Percentiles rank a stretch among this genome's conserved stretches.
These are phyloP conservation scores for Hypanus sabinus DNA, from an alignment of 2,113 vertebrate species.

Conservation along the genomic window DNA sequence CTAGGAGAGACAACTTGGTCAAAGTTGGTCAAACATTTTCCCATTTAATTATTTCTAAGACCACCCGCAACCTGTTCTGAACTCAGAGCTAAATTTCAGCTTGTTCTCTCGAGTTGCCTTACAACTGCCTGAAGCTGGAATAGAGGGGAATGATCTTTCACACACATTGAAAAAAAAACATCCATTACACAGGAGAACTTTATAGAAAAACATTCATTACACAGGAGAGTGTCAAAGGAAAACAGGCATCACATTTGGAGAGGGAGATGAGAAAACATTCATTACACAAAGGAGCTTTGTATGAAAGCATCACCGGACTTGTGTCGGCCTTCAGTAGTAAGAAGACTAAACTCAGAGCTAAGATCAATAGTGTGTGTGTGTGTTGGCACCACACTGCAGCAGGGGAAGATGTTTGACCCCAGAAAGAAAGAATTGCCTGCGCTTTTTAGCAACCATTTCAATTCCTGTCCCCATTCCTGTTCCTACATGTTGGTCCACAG, in stretches of 20 bases:
- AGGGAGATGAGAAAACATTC: conserved; percentile 28
- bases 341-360: not conserved
- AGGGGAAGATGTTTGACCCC: not conserved
- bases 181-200: conserved; percentile 23
- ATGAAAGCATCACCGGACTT: not conserved
- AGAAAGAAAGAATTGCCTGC: not conserved
- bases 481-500: too few relatives aligned
- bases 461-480: too few relatives aligned
- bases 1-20: not conserved
- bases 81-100: not conserved
- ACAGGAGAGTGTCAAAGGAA: conserved; percentile 27
- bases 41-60: not conserved
- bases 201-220: conserved; percentile 30
- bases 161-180: not conserved
- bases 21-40: not conserved
- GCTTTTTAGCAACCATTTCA: too few relatives aligned
- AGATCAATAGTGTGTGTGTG: not conserved
- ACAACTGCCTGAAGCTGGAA: not conserved
- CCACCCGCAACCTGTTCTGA: not conserved
- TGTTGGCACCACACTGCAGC: not conserved
- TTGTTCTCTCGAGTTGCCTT: not conserved
- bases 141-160: not conserved
- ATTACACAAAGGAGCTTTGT: conserved; percentile 21
- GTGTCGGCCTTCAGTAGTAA: not conserved
- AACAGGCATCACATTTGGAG: conserved; percentile 4